phyloP scores from a whole-genome alignment of 2,797 vertebrate species.

The Eupleurogrammus muticus region DNA sequence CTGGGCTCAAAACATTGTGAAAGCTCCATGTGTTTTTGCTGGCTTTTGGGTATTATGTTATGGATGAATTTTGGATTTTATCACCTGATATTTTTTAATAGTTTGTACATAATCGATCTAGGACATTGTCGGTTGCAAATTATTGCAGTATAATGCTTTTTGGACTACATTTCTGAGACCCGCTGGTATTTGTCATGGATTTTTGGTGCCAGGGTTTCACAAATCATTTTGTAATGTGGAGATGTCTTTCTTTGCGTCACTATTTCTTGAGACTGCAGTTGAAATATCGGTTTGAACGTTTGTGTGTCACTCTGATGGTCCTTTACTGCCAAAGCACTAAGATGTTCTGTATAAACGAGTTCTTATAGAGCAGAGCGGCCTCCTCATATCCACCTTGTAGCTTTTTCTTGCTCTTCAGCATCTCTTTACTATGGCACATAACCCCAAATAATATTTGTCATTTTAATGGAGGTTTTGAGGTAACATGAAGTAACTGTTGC shows the following conservation, averaged over 20 bases:
- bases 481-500: neutral
- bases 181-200: constrained; percentile 25
- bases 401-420: constrained; percentile 25
- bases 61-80: constrained; percentile 7
- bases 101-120: constrained; percentile 4
- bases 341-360: constrained; percentile 33
- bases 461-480: constrained; percentile 12
- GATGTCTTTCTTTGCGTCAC: constrained; percentile 22
- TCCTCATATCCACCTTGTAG: neutral
- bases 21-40: constrained; percentile 1
- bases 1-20: constrained; percentile 14
- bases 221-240: constrained; percentile 39
- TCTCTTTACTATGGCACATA: constrained; percentile 33
- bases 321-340: constrained; percentile 27
- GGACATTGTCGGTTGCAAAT: constrained; percentile 29
- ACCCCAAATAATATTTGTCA: constrained; percentile 58
- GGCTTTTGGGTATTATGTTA: constrained; percentile 29
- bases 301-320: constrained; percentile 28
- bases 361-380: constrained; percentile 10
- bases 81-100: constrained; percentile 8
- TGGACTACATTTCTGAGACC: constrained; percentile 3
- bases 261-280: constrained; percentile 38
- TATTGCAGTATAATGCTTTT: neutral
- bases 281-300: constrained; percentile 34
- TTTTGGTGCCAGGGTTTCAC: constrained; percentile 21